These are phyloP conservation scores for Ophonus ardosiacus DNA, from an alignment of 2,888 invertebrate genomes.

Conservation along the genomic window DNA sequence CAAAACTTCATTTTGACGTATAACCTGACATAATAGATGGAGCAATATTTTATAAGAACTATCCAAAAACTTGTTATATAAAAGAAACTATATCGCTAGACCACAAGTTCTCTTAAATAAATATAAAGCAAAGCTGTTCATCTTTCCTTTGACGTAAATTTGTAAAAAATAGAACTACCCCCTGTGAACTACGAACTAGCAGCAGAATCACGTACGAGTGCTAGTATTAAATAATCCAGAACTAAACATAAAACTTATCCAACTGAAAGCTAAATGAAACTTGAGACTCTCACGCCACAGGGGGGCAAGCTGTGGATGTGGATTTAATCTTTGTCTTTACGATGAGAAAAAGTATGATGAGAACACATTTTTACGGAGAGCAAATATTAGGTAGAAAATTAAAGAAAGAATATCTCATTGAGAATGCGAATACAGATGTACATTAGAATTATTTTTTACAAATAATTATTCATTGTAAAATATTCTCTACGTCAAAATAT, in stretches of 20 bases:
- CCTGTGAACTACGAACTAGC: not conserved
- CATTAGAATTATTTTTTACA: no score
- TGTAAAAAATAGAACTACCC: not conserved
- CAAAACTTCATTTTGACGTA: not conserved
- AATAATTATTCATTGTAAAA: no score
- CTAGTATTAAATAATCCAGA: conserved; percentile 45
- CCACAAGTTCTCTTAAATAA: not conserved
- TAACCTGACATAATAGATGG: no score
- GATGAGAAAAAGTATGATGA: conserved; percentile 13
- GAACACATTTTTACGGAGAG: no score
- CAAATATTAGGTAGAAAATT: no score
- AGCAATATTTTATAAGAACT: no score
- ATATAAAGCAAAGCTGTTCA: not conserved
- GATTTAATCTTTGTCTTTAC: conserved; percentile 38
- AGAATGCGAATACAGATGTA: no score
- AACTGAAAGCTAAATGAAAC: conserved; percentile 21
- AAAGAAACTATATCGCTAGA: no score
- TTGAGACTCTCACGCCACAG: not conserved
- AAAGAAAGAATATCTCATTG: no score
- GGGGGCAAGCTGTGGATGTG: not conserved
- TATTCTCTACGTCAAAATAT: no score
- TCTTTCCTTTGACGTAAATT: not conserved
- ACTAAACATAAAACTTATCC: conserved; percentile 43
- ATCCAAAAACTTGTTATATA: no score
- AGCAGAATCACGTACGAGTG: not conserved